Conservation (phyloP, 2,888 invertebrate genomes). For the Selenia dentaria region DNA sequence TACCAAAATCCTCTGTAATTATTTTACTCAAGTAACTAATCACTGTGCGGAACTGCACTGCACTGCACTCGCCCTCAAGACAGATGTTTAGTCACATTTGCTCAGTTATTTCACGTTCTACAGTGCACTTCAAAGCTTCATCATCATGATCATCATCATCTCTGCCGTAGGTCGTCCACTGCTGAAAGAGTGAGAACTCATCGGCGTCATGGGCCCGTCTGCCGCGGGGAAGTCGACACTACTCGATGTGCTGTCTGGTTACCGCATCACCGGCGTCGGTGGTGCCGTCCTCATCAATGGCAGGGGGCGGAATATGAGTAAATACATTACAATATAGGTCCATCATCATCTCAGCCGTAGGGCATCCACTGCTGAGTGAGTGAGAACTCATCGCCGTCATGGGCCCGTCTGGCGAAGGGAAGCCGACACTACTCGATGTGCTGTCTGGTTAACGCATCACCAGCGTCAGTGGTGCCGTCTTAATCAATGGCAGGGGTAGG, state of each 20-base stretch:
- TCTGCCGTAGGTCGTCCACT: too few relatives aligned
- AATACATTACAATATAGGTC: too few relatives aligned
- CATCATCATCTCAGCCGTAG: too few relatives aligned
- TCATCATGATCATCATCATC: too few relatives aligned
- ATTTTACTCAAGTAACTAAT: too few relatives aligned
- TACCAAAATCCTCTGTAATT: too few relatives aligned
- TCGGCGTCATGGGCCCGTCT: constrained; percentile 98
- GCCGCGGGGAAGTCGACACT: constrained; percentile 97
- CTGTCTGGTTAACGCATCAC: constrained; percentile 95
- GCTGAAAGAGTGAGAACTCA: constrained; percentile 92
- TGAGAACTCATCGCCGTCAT: constrained; percentile 96
- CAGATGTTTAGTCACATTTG: too few relatives aligned
- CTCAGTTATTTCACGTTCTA: too few relatives aligned
- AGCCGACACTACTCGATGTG: constrained; percentile 95
- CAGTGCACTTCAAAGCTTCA: too few relatives aligned
- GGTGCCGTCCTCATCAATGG: constrained; percentile 94
- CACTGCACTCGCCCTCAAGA: too few relatives aligned
- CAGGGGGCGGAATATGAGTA: constrained; percentile 88
- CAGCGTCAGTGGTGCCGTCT: constrained; percentile 91
- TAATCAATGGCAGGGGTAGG: constrained; percentile 91
- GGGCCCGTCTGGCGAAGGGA: constrained; percentile 98
- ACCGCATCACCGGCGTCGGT: constrained; percentile 91
- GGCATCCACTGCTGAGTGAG: too few relatives aligned
- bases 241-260: constrained; percentile 95
- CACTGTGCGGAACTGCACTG: too few relatives aligned